Base-by-base conservation (phyloP, 2,888 invertebrate genomes). In the Acleris emargana region DNA sequence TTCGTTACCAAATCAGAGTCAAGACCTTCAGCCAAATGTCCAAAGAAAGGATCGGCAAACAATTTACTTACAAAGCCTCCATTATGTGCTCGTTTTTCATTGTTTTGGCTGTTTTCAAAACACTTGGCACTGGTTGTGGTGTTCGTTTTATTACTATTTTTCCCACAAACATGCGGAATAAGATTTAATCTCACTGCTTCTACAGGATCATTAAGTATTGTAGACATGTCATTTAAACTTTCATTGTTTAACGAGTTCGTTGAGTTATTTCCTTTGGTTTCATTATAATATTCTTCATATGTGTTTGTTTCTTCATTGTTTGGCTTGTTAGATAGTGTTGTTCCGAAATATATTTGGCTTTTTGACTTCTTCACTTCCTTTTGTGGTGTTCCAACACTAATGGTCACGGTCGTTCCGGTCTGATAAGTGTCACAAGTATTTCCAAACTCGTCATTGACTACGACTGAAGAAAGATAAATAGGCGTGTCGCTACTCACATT, bases 141-240 rank as follows among this genome's bases (percentile, higher is more conserved):
- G 11, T 32, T 43, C 2, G 28, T n/a, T 17, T 60, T 11, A 28
- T 52, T 70, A 84, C 90, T 86, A 76, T 79, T 88, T 83, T 95
- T 94, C 32, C 96, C 96, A 84, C 96, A 96, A 60, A 96, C 95
- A 80, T 96, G 96, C 52, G 96, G 96, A 76, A 96, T 94, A 70
- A 96, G 89, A 84, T 96, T 96, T 73, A 95, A 92, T 76, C 94
- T 94, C 4, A 96, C 95, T 17, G 96, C 96, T 93, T 96, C 96
- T 9, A 96, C 96, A 0, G 96, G 96, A 86, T 96, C 95, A 71
- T 93, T 92, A 49, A 96, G 79, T 69, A 95, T 93, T 70, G 93
- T 93, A 58, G 93, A 86, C 52, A 95, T 84, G 72, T 94, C 94
- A 28, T 66, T 67, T 2, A 74, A 71, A 22, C 68, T 68, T 62